Base-by-base conservation (phyloP, 2,113 vertebrate genomes). In the Nanorana parkeri region DNA sequence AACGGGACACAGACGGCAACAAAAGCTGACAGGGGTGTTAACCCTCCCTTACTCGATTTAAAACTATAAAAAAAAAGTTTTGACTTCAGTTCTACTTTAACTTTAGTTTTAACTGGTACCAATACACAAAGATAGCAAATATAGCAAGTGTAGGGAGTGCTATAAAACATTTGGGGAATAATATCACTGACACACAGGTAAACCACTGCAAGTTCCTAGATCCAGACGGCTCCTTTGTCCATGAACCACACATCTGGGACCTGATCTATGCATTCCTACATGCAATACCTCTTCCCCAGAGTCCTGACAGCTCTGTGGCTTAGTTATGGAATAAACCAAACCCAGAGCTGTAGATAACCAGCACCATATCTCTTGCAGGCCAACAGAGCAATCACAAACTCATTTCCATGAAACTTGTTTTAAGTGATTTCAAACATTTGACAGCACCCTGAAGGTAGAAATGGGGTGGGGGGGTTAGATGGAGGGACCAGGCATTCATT, bases 341-440 rank as follows among this genome's bases (percentile, higher is more conserved):
- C 29, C 78, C 78, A 80, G 66, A 80, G 21, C 78, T 69, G 54
- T 24, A 55, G 52, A 68, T 80, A 80, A 80, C 67, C 67, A 69
- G 66, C 78, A 68, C 66, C 78, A 80, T 69, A 29, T 69, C 66
- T 51, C 78, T 60, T 28, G 19, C 51, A 21, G 47, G 64, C 76
- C 28, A 51, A 54, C 23, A 68, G 29, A 36, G 28, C 60, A 32
- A 80, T 41, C 78, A 68, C 47, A 10, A 58, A 32, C 64, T 79
- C 65, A 60, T 69, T 80, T 80, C 66, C 52, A 69, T 80, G 66
- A 41, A 80, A 61, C 66, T 68, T 41, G 66, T 80, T 80, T 80
- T 69, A 80, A 80, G 78, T 80, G 29, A 80, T 61, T 80, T 80
- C 78, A 80, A 80, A 69, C 67, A 60, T 80, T 58, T 80, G 78